Conservation (phyloP, 2,797 vertebrate species). For the Gadopsis marmoratus region DNA sequence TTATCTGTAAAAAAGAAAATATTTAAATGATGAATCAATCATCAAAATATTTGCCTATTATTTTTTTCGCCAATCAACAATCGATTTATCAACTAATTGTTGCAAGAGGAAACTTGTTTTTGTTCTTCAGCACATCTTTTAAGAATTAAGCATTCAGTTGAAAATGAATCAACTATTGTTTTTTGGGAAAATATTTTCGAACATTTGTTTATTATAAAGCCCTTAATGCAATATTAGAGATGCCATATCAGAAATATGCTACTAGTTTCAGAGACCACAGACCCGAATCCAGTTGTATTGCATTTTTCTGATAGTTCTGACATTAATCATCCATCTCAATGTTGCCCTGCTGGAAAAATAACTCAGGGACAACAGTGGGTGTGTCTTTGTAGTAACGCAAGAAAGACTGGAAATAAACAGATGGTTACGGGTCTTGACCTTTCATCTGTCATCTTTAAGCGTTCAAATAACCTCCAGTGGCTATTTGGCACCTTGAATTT, state of each 20-base stretch:
- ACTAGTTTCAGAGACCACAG: background rate
- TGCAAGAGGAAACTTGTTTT: background rate
- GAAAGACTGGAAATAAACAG: constrained; percentile 52
- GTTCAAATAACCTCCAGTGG: background rate
- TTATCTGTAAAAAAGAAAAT: background rate
- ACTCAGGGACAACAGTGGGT: constrained; percentile 65
- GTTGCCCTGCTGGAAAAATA: constrained; percentile 61
- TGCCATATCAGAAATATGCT: background rate
- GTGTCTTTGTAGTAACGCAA: constrained; percentile 60
- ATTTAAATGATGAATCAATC: background rate
- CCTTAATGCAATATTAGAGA: background rate
- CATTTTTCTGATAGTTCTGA: constrained; percentile 51
- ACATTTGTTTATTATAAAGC: background rate
- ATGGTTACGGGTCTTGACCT: background rate
- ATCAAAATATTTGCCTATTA: background rate
- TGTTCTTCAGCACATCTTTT: background rate
- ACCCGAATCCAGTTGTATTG: background rate
- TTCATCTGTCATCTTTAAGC: background rate
- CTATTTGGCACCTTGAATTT: constrained; percentile 20
- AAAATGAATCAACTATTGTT: background rate
- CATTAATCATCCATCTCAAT: constrained; percentile 59
- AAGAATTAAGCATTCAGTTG: background rate
- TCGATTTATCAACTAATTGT: background rate
- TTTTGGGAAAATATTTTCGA: background rate
- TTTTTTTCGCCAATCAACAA: background rate